phyloP scores from a whole-genome alignment of 1,140 invertebrate species.

The Galleria mellonella region DNA sequence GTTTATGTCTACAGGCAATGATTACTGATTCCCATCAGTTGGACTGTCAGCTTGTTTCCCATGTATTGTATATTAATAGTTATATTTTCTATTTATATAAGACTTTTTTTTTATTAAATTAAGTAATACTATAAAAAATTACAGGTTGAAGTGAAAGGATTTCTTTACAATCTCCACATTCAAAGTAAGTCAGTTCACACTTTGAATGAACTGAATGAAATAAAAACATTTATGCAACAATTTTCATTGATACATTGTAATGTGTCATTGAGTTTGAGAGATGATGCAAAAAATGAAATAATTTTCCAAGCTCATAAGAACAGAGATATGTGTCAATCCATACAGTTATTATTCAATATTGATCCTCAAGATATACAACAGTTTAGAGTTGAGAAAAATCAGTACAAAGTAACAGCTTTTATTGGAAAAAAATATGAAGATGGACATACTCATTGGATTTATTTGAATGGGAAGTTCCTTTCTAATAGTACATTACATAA shows the following conservation, averaged over 20 bases:
- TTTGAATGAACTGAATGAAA: conserved; percentile 75
- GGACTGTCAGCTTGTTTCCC: no score
- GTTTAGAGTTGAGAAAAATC: conserved; percentile 66
- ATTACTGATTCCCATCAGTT: no score
- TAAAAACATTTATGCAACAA: conserved; percentile 74
- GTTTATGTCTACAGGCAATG: no score
- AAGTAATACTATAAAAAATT: conserved; percentile 8
- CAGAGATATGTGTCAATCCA: conserved; percentile 68
- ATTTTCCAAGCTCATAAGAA: conserved; percentile 75
- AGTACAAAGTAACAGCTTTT: conserved; percentile 73
- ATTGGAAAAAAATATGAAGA: conserved; percentile 67
- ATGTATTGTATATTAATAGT: no score
- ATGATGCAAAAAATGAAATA: conserved; percentile 75
- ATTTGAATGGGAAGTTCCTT: conserved; percentile 77
- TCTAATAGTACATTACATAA: conserved; percentile 74
- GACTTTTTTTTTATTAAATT: no score
- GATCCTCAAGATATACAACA: conserved; percentile 59
- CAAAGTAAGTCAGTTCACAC: conserved; percentile 73
- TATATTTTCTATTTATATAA: no score
- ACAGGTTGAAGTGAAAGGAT: conserved; percentile 75
- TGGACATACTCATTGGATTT: conserved; percentile 77
- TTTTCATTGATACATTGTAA: conserved; percentile 76
- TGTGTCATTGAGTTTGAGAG: conserved; percentile 76
- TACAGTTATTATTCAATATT: conserved; percentile 70
- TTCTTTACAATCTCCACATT: conserved; percentile 79